Percentiles rank a stretch among this genome's conserved stretches.
Conservation (phyloP, 2,888 invertebrate genomes). For the Orthosia incerta region DNA sequence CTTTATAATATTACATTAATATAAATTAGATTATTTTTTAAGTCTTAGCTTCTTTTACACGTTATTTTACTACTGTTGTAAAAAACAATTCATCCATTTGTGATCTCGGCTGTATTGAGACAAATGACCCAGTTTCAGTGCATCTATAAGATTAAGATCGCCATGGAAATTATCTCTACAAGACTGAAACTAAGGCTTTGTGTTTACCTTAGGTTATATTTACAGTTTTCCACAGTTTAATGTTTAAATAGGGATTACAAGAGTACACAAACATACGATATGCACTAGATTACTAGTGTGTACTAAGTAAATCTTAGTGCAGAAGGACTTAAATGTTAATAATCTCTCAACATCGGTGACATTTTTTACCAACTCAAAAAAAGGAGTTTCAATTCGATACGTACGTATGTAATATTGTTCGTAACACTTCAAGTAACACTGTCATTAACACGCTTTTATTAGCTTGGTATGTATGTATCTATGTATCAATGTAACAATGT, state of each 20-base stretch:
- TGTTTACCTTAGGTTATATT: slow-evolving; percentile 29
- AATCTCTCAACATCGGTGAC: not conserved
- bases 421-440: not conserved
- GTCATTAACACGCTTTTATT: too few relatives aligned
- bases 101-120: slow-evolving; percentile 17
- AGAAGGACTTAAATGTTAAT: not conserved
- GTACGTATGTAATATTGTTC: too few relatives aligned
- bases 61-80: too few relatives aligned
- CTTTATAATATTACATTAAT: too few relatives aligned
- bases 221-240: slow-evolving; percentile 23
- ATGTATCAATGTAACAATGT: too few relatives aligned
- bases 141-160: slow-evolving; percentile 9
- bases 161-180: slow-evolving; percentile 38
- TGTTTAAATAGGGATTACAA: slow-evolving; percentile 23
- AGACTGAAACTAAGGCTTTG: slow-evolving; percentile 29
- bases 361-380: not conserved
- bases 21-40: too few relatives aligned
- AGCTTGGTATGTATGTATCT: too few relatives aligned
- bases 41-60: too few relatives aligned
- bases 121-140: slow-evolving; percentile 41
- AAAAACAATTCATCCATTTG: too few relatives aligned
- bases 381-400: too few relatives aligned
- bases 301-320: not conserved
- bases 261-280: slow-evolving; percentile 22
- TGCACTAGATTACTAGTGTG: slow-evolving; percentile 4